Base-by-base conservation (phyloP, 2,113 vertebrate genomes). In the Percina caprodes region DNA sequence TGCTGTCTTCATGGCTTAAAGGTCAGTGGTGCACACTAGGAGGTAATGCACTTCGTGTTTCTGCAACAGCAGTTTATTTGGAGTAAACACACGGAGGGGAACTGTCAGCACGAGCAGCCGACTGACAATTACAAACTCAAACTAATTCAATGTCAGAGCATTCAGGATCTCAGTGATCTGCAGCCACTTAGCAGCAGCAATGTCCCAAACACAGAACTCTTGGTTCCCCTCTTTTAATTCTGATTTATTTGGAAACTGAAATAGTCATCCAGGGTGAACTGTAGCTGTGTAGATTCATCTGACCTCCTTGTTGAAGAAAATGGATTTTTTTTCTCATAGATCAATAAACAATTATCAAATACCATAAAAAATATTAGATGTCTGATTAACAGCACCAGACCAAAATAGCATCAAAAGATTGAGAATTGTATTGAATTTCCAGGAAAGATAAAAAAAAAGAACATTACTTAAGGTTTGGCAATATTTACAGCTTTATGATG, bases 211-310 rank as follows among this genome's bases (percentile, higher is more conserved):
- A 12, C 30, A 46, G 80, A 82, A 82, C 5, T 19, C 13, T 33
- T 48, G 58, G 63, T 63, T 51, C 4, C 46, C 2, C 0, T 0
- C 9, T 51, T 35, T 46, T 2, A 49, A 45, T 30, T 18, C 14
- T 45, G 21, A 65, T 58, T 19, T 6, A 39, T 72, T 15, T 42
- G 3, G 69, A 52, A 86, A 82, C 51, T 26, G 60, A 74, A 86
- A 81, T 46, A 21, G 8, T n/a, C 18, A 10, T n/a, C 0, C 7
- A 19, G 46, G 3, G 49, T n/a, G 49, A 23, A 26, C n/a, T 30
- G 6, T 11, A 42, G 39, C 39, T 11, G 39, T 42, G 39, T 42
- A 42, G 39, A 10, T 42, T 9, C 39, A 9, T 42, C 39, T 42
- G 39, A 42, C 39, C 39, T 42, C 39, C 9, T 42, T 42, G 39